Evolutionary conservation across 92 coral and sea anemone species (phyloP), one percentile per base, ranked within the genome.

Genomic region (Paramuricea clavata): DNA sequence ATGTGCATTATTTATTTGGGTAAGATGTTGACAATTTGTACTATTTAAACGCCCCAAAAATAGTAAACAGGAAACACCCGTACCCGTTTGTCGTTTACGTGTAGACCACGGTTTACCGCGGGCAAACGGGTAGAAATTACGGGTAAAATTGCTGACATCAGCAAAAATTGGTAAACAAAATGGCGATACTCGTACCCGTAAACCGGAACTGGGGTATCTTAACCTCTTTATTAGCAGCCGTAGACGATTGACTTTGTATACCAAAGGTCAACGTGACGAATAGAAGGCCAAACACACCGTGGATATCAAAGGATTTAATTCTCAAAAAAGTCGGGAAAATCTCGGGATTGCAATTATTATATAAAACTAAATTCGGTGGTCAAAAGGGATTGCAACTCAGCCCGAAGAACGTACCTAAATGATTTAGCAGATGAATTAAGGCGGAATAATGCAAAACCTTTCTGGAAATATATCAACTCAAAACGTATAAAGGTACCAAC

Each of bases 291-390:
- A 50, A 71, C 31, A 81, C 83, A 22, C 94, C 91, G 50, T 91
- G 91, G 94, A 91, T 91, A 16, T 50, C 91, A 1, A 83, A 91
- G 81, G 87, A 78, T 9, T 81, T 84, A 28, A 74, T 87, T 49
- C 32, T 12, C 91, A 12, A 87, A 87, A 81, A 84, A 28, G 56
- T 2, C 61, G 36, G 61, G 42, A 13, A 43, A 81, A 81, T 1
- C 0, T 26, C 32, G 39, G 0, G 43, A 71, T 13, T 28, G 73
- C 30, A 44, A 44, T 10, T 49, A 39, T 25, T 76, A 56, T 71
- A 50, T 5, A 41, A 76, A 52, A 67, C 50, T 70, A 31, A 76
- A 77, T 50, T 64, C 69, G 36, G 41, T 82, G 78, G 68, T 86
- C 21, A 87, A 87, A 87, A 87, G 31, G 77, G 25, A 84, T 61